Evolutionary conservation across 1,140 invertebrate species (phyloP), one percentile per base, ranked within the genome.

Genomic region (Lamellibrachia luymesi): DNA sequence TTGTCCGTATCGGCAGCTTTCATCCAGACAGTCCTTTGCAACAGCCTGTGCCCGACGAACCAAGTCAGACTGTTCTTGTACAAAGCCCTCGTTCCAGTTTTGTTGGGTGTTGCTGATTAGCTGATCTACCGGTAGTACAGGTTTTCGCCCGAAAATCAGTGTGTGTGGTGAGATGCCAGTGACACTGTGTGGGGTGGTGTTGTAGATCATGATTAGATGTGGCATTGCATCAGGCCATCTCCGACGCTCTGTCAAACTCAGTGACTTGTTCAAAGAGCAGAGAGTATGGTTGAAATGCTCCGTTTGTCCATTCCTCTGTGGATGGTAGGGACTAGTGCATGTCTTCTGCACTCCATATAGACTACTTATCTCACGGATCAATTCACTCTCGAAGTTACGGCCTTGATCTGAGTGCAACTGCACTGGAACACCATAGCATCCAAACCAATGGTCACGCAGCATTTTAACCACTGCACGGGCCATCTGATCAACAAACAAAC

Each of bases 331-430:
- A 4, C 94, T 94, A 17, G 94, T 94, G 17, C 94, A 50, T 25
- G 93, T 92, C 92, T 94, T 94, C 56, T 93, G 49, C 2, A 94
- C 94, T 8, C 93, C 93, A 25, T 94, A 49, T 22, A 94, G 49
- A 38, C 93, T 49, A 93, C 94, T 94, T 13, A 95, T 52, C 91
- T 94, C 94, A 4, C 92, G 89, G 25, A 95, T 94, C 0, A 95
- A 2, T 90, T 95, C 91, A 5, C 90, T 56, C 92, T 94, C 94
- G 93, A 95, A 95, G 90, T 94, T 93, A 2, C 93, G 50, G 49
- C 96, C 96, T 93, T 96, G 95, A 93, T 96, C 96, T 2, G 95
- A 93, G n/a, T 96, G 94, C 2, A 96, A 92, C 27, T 95, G 92
- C 7, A 95, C 56, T 0, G 96, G 96, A 4, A 95, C 93, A 10